Evolutionary conservation across 2,888 invertebrate species (phyloP).

Genomic region (Linnaemya tessellans): DNA sequence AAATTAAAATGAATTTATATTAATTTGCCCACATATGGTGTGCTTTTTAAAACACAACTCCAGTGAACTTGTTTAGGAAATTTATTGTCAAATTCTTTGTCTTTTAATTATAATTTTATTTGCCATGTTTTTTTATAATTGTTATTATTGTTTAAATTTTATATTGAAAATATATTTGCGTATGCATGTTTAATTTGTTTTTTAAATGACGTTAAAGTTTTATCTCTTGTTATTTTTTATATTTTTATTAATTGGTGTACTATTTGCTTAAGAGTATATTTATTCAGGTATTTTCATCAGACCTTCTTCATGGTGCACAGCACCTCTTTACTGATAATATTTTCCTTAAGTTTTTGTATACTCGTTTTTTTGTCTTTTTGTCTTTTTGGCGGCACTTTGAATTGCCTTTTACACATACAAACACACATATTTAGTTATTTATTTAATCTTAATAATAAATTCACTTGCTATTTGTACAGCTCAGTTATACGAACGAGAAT

Average conservation of each 20-base stretch:
- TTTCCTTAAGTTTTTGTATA: slow-evolving; percentile 43
- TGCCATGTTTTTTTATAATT: slow-evolving; percentile 9
- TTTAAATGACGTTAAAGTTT: slow-evolving; percentile 66
- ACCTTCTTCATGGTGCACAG: slow-evolving; percentile 17
- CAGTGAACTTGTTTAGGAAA: background rate
- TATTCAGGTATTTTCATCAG: slow-evolving; percentile 30
- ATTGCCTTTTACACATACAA: slow-evolving; percentile 18
- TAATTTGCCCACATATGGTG: no score
- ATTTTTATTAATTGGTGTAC: slow-evolving; percentile 45
- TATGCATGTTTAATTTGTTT: slow-evolving; percentile 53
- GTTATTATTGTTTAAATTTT: slow-evolving; percentile 16
- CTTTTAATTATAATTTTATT: slow-evolving; percentile 19
- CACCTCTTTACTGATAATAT: slow-evolving; percentile 33
- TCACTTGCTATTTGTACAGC: slow-evolving; percentile 32
- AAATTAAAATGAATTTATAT: no score
- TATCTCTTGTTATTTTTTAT: slow-evolving; percentile 42
- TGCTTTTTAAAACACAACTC: background rate
- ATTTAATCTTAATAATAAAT: slow-evolving; percentile 51
- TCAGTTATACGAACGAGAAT: slow-evolving; percentile 15
- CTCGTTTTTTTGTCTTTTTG: background rate
- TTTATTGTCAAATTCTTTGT: background rate
- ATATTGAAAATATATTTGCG: slow-evolving; percentile 37
- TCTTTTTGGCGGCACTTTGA: slow-evolving; percentile 62
- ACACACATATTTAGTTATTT: slow-evolving; percentile 43
- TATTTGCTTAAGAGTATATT: slow-evolving; percentile 55